Base-by-base conservation (phyloP, 1,140 invertebrate genomes). In the Ladona fulva region DNA sequence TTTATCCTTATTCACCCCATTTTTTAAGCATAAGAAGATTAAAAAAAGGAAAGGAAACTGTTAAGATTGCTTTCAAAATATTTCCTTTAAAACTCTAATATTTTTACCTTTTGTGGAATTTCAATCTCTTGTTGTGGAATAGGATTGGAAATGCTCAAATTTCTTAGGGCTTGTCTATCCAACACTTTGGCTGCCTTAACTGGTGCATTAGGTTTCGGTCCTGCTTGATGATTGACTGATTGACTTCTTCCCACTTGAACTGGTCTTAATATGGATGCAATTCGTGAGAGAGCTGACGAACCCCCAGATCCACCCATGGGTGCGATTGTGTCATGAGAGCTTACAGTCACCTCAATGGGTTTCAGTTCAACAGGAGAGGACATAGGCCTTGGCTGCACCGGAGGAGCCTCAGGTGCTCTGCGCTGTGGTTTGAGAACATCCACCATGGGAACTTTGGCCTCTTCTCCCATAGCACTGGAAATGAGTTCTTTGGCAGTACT, bases 81-180 rank as follows among this genome's bases (percentile, higher is more conserved):
- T 79, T 78, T 42, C 82, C 75, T 8, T 37, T 37, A 5, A 37
- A 8, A 37, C 8, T n/a, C 19, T 0, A 91, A 88, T 0, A 90
- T 87, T 1, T 91, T 86, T 10, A 88, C 85, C 0, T 85, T 86
- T 0, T 85, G 85, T 0, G 89, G 85, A 0, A 92, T 84, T 66
- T 90, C 89, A 0, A 91, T 91, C 44, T 90, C 87, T 42, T 87
- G 89, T 81, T 93, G 91, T 0, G 89, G 88, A 81, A 95, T 94
- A 0, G 94, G 93, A 82, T 90, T 88, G 0, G 94, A 95, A 81
- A 95, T 95, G 82, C 94, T 90, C 37, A 95, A 82, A 74, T 89
- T 91, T n/a, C 92, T 86, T 42, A 95, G 81, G 0, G 89, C 87
- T 11, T 91, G 89, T 79, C 91, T 90, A 80, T 94, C 91, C 0